Percentiles rank a stretch among this genome's conserved stretches.
These are phyloP conservation scores for Smithornis capensis DNA, from an alignment of 2,113 vertebrate species.

Conservation along the genomic window DNA sequence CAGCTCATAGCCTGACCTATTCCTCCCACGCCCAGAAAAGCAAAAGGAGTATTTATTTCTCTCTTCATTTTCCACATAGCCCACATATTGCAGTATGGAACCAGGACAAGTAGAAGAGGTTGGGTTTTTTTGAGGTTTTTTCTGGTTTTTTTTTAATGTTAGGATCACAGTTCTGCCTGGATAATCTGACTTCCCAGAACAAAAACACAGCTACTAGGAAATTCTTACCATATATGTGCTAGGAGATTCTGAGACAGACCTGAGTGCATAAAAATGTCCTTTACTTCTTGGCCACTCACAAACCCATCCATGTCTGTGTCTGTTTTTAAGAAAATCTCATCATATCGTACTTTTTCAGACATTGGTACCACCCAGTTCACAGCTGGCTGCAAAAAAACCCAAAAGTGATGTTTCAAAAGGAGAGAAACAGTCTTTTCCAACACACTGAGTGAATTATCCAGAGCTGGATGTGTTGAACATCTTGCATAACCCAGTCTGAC, in stretches of 20 bases:
- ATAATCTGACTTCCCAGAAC: background rate
- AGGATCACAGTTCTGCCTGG: background rate
- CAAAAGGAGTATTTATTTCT: background rate
- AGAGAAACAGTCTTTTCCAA: background rate
- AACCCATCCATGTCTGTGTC: constrained; percentile 93
- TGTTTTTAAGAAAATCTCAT: constrained; percentile 95
- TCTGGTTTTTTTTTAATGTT: background rate
- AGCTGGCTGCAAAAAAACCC: constrained; percentile 78
- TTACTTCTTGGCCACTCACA: constrained; percentile 94
- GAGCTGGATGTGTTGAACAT: background rate
- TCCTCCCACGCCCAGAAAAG: background rate
- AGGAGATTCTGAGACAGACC: constrained; percentile 90
- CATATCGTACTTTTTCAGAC: constrained; percentile 88
- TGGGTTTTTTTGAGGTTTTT: background rate
- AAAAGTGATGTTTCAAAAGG: background rate
- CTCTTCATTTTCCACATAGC: background rate
- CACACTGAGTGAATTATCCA: background rate
- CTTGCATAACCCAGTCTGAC: background rate
- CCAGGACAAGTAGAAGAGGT: background rate
- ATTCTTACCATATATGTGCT: constrained; percentile 92
- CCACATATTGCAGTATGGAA: background rate
- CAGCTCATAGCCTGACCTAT: background rate
- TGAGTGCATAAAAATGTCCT: constrained; percentile 98
- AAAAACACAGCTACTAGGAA: background rate
- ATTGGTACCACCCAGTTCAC: constrained; percentile 89